Percentiles rank a stretch among this genome's conserved stretches.
Conservation (phyloP, 2,797 vertebrate genomes). For the Notolepis coatsorum region DNA sequence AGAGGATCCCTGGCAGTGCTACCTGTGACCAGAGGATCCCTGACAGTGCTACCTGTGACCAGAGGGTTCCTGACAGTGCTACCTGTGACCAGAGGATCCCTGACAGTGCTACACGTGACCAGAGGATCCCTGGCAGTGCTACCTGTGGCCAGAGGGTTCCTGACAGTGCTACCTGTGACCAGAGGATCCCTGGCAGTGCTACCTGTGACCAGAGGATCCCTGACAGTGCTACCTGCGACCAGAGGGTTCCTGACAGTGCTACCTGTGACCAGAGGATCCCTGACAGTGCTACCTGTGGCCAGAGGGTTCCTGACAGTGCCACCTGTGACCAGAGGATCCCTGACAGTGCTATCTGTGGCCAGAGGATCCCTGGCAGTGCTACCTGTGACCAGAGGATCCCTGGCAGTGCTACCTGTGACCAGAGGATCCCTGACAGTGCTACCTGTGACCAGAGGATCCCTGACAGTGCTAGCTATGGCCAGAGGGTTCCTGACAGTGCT, state of each 20-base stretch:
- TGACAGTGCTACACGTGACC: slow-evolving; percentile 46
- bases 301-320: too few relatives aligned
- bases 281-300: too few relatives aligned
- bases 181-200: slow-evolving; percentile 44
- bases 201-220: slow-evolving; percentile 23
- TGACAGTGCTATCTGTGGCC: too few relatives aligned
- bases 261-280: slow-evolving; percentile 23
- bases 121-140: too few relatives aligned
- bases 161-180: slow-evolving; percentile 10
- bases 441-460: slow-evolving; percentile 23
- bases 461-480: slow-evolving; percentile 43
- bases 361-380: too few relatives aligned
- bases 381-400: slow-evolving; percentile 23
- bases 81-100: slow-evolving; percentile 23
- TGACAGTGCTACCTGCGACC: too few relatives aligned
- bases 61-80: too few relatives aligned
- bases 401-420: slow-evolving; percentile 43
- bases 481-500: slow-evolving; percentile 26
- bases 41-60: too few relatives aligned
- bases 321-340: slow-evolving; percentile 23
- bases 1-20: slow-evolving; percentile 44
- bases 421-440: slow-evolving; percentile 44
- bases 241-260: too few relatives aligned
- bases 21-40: slow-evolving; percentile 23
- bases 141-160: too few relatives aligned